These are phyloP conservation scores for Polyergus mexicanus DNA, from an alignment of 1,140 invertebrate genomes.

Conservation along the genomic window DNA sequence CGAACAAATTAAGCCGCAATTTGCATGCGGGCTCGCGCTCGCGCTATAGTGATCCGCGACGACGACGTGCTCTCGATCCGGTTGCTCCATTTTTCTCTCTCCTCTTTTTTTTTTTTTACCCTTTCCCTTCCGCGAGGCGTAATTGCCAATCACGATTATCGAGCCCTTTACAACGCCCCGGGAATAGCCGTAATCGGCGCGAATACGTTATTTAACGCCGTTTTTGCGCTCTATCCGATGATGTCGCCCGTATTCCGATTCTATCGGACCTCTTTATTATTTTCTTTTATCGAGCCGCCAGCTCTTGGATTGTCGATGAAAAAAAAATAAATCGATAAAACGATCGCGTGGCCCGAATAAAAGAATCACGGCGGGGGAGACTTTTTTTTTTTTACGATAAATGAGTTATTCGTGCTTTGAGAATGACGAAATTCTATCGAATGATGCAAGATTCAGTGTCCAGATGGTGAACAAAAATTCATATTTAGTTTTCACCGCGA, in stretches of 20 bases:
- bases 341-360: not conserved
- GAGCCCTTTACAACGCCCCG: constrained; percentile 4
- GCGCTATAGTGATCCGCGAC: constrained; percentile 27
- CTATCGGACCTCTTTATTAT: constrained; percentile 37
- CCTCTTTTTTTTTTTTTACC: no score
- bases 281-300: constrained; percentile 31
- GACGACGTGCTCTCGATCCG: constrained; percentile 2
- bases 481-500: constrained; percentile 40
- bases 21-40: constrained; percentile 54
- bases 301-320: constrained; percentile 13
- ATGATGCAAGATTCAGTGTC: constrained; percentile 45
- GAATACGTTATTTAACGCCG: constrained; percentile 10
- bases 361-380: not conserved
- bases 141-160: constrained; percentile 49
- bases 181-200: constrained; percentile 29
- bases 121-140: not conserved
- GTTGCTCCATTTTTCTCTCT: not conserved
- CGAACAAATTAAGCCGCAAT: constrained; percentile 59
- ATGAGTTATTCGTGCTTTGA: constrained; percentile 48
- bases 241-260: constrained; percentile 42
- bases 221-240: constrained; percentile 31
- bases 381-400: constrained; percentile 7
- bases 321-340: constrained; percentile 30
- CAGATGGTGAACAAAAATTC: constrained; percentile 42
- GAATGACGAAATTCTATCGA: constrained; percentile 35